Evolutionary conservation across 1,140 invertebrate species (phyloP), one percentile per base, ranked within the genome.

Genomic region (Heliconius congener): DNA sequence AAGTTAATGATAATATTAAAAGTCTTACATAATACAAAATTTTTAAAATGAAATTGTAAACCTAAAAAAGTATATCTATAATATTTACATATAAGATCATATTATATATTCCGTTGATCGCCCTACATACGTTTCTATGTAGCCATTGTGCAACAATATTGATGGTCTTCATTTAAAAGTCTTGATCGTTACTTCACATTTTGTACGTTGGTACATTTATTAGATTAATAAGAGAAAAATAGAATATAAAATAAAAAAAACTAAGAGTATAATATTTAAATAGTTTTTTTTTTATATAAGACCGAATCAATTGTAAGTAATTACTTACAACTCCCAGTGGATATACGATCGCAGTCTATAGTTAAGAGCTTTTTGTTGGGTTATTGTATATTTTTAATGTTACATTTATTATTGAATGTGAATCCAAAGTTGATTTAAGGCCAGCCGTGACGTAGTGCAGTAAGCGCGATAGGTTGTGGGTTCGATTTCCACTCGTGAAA

Each of bases 171-270:
- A 73, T 73, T 78, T 73, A 73, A 57, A 71, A 55, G 77, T 71
- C 77, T 78, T 71, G 71, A 78, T n/a, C 39, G 34, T 78, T 57
- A n/a, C 77, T 73, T 78, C 76, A 73, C 71, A 23, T 27, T 60
- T 60, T 11, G 11, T 57, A 57, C 5, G 34, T 34, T 34, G 13
- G 19, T 60, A 60, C 1, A 60, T 60, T 60, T 60, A 60, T 60
- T 60, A 60, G 1, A 60, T 60, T 60, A 60, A 66, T 66, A 16
- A 66, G 23, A 66, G 57, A 30, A 66, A 60, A 66, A 30, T 66
- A 9, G n/a, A 18, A 57, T 1, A 57, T 6, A 34, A 34, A 34
- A 57, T 19, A n/a, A 34, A 34, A 34, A 57, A 57, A n/a, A 57
- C 2, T 57, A 60, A 11, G 19, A 13, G 57, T 2, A 66, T 60